A percentile compares a stretch with the other conserved stretches of the same genome.
phyloP scores from a whole-genome alignment of 2,888 invertebrate genomes.

The Dorcus parallelipipedus region DNA sequence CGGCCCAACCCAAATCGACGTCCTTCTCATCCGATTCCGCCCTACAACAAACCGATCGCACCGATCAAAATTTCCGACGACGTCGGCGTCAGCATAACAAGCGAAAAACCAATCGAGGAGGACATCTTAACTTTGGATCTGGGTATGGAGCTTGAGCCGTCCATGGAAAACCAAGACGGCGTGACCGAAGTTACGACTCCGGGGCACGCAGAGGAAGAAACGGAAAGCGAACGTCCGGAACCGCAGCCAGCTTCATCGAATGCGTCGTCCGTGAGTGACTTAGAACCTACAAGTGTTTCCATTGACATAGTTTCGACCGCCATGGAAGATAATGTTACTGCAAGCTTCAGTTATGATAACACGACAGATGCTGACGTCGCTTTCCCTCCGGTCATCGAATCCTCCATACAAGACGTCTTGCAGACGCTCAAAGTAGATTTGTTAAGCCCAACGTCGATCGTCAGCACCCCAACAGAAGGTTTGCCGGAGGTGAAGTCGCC shows the following conservation, averaged over 20 bases:
- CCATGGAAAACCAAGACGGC: conserved; percentile 18
- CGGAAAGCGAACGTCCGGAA: conserved; percentile 10
- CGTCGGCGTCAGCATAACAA: conserved; percentile 38
- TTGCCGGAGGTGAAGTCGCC: conserved; percentile 36
- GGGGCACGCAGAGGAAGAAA: conserved; percentile 1
- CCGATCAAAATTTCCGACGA: conserved; percentile 40
- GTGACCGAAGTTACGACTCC: conserved; percentile 1
- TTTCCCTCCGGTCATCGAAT: conserved; percentile 43
- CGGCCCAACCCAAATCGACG: conserved; percentile 56
- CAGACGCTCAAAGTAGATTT: conserved; percentile 34
- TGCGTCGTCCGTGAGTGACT: neutral
- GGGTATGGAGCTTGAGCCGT: conserved; percentile 37
- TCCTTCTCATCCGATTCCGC: conserved; percentile 58
- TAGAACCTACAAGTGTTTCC: conserved; percentile 1
- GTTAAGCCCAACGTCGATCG: conserved; percentile 25
- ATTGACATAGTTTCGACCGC: conserved; percentile 4
- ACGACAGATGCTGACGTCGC: neutral
- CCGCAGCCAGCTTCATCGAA: neutral
- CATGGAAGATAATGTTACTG: conserved; percentile 4
- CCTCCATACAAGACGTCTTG: conserved; percentile 47
- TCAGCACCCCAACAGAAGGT: conserved; percentile 48
- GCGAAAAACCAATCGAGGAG: conserved; percentile 38
- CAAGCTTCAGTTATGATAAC: conserved; percentile 3
- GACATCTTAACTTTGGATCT: conserved; percentile 45
- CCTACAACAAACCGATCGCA: conserved; percentile 59